Evolutionary conservation across 1,140 invertebrate species (phyloP).

Genomic region (Drosophila serrata): DNA sequence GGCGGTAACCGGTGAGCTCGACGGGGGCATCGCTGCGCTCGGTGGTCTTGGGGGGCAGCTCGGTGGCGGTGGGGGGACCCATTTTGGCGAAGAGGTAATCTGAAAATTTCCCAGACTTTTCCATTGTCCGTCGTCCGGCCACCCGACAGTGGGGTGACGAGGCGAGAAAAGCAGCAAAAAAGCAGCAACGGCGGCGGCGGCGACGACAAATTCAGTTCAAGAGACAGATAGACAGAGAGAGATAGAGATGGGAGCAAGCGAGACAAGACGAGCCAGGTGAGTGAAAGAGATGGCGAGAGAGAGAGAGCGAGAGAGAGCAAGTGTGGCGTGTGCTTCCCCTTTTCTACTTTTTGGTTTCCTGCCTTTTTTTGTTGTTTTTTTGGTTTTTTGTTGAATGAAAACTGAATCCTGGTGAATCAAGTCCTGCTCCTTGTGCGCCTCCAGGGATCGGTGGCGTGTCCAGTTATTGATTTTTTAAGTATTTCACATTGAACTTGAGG

Average conservation of each 20-base stretch:
- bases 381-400: conserved; percentile 5
- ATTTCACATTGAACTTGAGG: conserved; percentile 85
- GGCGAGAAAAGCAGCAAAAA: conserved; percentile 11
- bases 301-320: conserved; percentile 41
- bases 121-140: conserved; percentile 65
- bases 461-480: conserved; percentile 84
- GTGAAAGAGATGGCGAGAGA: conserved; percentile 24
- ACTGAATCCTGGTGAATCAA: conserved; percentile 1
- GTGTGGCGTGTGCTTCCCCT: conserved; percentile 9
- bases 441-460: conserved; percentile 15
- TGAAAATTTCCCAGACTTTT: conserved; percentile 88
- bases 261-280: conserved; percentile 10
- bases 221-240: conserved; percentile 1
- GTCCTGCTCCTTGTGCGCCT: background rate
- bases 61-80: conserved; percentile 88
- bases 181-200: conserved; percentile 12
- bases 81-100: conserved; percentile 92
- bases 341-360: too few relatives aligned
- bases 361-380: conserved; percentile 3
- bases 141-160: conserved; percentile 4
- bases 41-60: conserved; percentile 87
- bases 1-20: conserved; percentile 88
- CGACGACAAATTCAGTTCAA: conserved; percentile 21
- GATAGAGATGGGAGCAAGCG: conserved; percentile 7
- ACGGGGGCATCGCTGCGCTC: conserved; percentile 86